Evolutionary conservation across 2,888 invertebrate species (phyloP), one percentile per base, ranked within the genome.

Genomic region (Mimumesa dahlbomi): DNA sequence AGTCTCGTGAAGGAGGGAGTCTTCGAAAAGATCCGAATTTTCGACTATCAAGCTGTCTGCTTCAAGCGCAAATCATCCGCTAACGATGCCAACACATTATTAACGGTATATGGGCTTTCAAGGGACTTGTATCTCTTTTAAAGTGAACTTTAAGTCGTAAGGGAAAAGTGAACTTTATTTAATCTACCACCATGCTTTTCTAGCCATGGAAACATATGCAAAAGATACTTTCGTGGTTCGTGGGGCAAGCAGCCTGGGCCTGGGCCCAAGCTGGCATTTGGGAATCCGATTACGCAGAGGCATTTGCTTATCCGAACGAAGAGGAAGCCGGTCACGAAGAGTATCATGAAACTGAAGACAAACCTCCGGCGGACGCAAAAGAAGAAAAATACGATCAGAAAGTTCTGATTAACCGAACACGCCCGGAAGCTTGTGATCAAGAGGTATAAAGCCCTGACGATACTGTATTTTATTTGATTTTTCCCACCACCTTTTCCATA

Each of bases 41-140:
- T 94, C 75, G 97, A 97, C 88, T 97, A 97, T 86, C 97, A 97
- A 90, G 96, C 95, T 0, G 95, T 97, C 16, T 97, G 97, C 88
- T 95, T 96, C 81, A 93, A 94, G 73, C 92, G 92, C 53, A 93
- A 92, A 76, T 92, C 92, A 68, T 92, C 92, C 2, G 91, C 91
- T 13, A 95, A 93, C 82, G 91, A 92, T 13, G 94, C 92, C n/a
- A 90, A 90, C 48, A 90, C 90, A 73, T 83, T 95, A 70, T 85
- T 92, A 61, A 92, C 94, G 89, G 95, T 95, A n/a, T n/a, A n/a
- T n/a, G n/a, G n/a, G n/a, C n/a, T n/a, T n/a, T n/a, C n/a, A n/a
- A n/a, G n/a, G n/a, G n/a, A n/a, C n/a, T n/a, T n/a, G n/a, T n/a
- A n/a, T n/a, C n/a, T n/a, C n/a, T n/a, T n/a, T n/a, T n/a, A n/a